Evolutionary conservation across 2,113 vertebrate species (phyloP).

Genomic region (Perca fluviatilis): DNA sequence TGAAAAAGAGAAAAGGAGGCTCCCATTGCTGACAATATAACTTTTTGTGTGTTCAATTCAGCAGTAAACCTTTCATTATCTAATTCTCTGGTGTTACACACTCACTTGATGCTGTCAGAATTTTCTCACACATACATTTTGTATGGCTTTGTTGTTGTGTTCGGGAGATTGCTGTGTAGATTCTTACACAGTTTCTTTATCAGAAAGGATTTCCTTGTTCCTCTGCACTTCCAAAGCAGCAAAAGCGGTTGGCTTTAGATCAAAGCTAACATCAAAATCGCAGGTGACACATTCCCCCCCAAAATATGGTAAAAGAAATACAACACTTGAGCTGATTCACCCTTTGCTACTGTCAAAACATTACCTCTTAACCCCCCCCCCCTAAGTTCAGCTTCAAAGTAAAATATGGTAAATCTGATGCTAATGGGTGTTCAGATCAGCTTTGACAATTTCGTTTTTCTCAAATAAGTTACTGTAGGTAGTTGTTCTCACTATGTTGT

Average conservation of each 20-base stretch:
- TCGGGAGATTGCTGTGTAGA: constrained; percentile 55
- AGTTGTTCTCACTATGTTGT: constrained; percentile 15
- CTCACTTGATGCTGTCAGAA: neutral
- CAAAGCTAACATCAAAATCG: constrained; percentile 71
- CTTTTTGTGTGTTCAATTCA: constrained; percentile 1
- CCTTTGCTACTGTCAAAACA: constrained; percentile 55
- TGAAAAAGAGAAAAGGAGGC: neutral
- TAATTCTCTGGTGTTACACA: neutral
- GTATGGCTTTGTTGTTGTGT: constrained; percentile 33
- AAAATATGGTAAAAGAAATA: constrained; percentile 59
- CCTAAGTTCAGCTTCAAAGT: constrained; percentile 59
- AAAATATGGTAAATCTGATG: constrained; percentile 34
- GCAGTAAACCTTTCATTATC: constrained; percentile 5
- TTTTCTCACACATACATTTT: constrained; percentile 9
- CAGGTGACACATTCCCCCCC: constrained; percentile 74
- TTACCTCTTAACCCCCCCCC: constrained; percentile 33
- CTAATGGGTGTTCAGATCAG: constrained; percentile 19
- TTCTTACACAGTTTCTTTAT: constrained; percentile 54
- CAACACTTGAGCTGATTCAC: constrained; percentile 66
- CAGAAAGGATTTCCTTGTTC: constrained; percentile 79
- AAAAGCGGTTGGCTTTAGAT: constrained; percentile 58
- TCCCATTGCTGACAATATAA: neutral
- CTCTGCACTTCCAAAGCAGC: constrained; percentile 63
- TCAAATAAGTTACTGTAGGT: neutral
- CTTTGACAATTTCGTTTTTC: constrained; percentile 22